Percentiles rank a stretch among this genome's conserved stretches.
phyloP scores from a whole-genome alignment of 2,113 vertebrate species.

The Typhlomys cinereus region DNA sequence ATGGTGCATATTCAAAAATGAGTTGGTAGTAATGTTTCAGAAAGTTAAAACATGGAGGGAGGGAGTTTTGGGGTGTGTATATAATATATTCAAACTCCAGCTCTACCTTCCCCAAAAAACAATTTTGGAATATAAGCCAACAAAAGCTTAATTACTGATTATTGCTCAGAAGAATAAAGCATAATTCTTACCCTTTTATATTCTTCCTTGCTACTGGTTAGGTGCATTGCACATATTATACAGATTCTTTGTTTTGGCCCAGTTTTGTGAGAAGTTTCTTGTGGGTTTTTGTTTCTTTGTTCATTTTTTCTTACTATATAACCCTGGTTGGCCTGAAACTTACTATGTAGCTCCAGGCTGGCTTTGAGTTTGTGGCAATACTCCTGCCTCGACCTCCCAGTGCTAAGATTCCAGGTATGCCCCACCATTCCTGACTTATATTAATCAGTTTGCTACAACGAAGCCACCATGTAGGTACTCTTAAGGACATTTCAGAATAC shows the following conservation, averaged over 20 bases:
- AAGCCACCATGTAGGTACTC: not conserved
- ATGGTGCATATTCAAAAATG: not conserved
- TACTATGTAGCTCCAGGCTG: not conserved
- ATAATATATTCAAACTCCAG: not conserved
- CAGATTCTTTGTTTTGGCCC: not conserved
- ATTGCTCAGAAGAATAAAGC: not conserved
- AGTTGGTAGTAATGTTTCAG: not conserved
- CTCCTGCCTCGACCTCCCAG: not conserved
- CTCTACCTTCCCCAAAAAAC: not conserved
- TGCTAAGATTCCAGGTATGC: not conserved
- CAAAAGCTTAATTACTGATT: not conserved
- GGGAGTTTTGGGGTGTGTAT: accelerated
- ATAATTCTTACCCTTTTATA: not conserved
- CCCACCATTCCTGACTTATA: not conserved
- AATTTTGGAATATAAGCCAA: not conserved
- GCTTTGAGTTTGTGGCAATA: not conserved
- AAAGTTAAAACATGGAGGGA: no score
- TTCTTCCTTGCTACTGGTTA: not conserved
- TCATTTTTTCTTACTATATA: not conserved
- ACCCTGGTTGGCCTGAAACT: not conserved
- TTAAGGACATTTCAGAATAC: not conserved
- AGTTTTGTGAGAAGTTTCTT: not conserved
- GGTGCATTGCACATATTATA: not conserved
- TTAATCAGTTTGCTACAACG: not conserved
- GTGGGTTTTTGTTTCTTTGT: not conserved